Evolutionary conservation across 2,888 invertebrate genomes (phyloP).

Genomic region (Diaprepes abbreviatus): DNA sequence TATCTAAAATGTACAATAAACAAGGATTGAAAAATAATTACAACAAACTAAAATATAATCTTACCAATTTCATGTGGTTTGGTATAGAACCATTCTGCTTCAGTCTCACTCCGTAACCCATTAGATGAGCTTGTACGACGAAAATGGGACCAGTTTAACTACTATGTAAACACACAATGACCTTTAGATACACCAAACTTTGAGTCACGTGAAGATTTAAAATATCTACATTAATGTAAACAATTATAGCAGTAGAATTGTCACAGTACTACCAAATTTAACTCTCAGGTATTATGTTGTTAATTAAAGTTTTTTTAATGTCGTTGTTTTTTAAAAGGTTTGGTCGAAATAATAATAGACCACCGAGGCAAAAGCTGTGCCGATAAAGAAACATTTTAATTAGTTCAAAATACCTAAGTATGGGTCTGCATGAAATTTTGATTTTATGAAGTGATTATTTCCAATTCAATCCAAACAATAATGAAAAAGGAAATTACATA

Average conservation of each 20-base stretch:
- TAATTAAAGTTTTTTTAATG: not conserved
- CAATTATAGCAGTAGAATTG: not conserved
- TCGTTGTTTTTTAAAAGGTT: not conserved
- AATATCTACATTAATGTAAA: not conserved
- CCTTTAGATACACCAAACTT: not conserved
- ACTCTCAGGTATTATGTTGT: not conserved
- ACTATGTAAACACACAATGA: conserved; percentile 1
- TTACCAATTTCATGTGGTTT: conserved; percentile 33
- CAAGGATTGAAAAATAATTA: no score
- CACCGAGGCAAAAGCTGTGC: not conserved
- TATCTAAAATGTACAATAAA: conserved; percentile 3
- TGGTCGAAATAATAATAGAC: not conserved
- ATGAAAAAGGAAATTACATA: no score
- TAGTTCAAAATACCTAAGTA: no score
- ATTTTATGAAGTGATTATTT: no score
- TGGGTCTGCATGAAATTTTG: no score
- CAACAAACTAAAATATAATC: no score
- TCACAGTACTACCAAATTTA: no score
- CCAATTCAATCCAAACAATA: no score
- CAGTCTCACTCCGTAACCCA: conserved; percentile 42
- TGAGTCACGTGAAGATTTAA: not conserved
- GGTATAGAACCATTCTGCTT: conserved; percentile 38
- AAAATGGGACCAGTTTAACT: conserved; percentile 4
- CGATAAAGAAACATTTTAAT: not conserved
- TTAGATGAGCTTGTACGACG: not conserved